These are phyloP conservation scores for Papilio polyxenes DNA, from an alignment of 1,140 invertebrate species.

Conservation along the genomic window DNA sequence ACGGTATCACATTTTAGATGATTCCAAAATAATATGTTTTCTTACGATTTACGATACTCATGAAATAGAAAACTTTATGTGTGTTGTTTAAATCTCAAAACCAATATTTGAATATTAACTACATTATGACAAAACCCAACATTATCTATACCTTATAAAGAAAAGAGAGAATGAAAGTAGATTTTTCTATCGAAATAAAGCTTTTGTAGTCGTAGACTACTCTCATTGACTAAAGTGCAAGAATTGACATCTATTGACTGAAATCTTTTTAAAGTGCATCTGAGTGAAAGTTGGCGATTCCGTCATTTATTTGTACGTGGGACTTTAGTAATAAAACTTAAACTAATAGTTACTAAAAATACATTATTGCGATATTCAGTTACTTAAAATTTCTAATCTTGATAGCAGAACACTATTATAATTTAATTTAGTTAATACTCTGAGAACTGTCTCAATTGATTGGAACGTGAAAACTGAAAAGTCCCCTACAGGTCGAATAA, in stretches of 20 bases:
- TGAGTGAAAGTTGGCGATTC: background rate
- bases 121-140: background rate
- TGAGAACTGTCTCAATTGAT: constrained; percentile 4
- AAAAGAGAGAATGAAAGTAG: background rate
- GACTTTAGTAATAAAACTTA: background rate
- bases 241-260: constrained; percentile 3
- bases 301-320: background rate
- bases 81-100: too few relatives aligned
- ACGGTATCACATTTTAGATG: too few relatives aligned
- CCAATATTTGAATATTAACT: too few relatives aligned
- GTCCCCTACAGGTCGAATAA: background rate
- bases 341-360: too few relatives aligned
- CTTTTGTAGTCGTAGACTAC: background rate
- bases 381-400: too few relatives aligned
- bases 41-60: too few relatives aligned
- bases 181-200: background rate
- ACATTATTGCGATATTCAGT: too few relatives aligned
- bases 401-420: background rate
- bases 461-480: constrained; percentile 8
- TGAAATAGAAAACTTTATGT: too few relatives aligned
- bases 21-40: too few relatives aligned
- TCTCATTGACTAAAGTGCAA: background rate
- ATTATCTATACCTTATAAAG: background rate
- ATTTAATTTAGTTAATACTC: background rate
- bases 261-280: constrained; percentile 14